A percentile compares a stretch with the other conserved stretches of the same genome.
phyloP scores from a whole-genome alignment of 1,140 invertebrate species.

The Solenopsis invicta region DNA sequence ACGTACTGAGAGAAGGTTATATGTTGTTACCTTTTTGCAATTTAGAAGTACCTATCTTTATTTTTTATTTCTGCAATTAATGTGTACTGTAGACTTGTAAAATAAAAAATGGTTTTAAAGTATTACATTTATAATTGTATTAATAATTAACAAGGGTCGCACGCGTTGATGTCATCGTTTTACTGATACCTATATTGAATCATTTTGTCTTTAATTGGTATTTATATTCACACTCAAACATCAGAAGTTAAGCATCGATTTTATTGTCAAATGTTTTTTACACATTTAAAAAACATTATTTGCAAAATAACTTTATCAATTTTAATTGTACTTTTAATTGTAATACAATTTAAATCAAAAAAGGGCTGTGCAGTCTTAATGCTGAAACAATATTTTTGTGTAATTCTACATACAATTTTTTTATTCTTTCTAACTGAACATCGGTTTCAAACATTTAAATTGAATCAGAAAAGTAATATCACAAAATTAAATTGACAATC shows the following conservation, averaged over 20 bases:
- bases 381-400: no score
- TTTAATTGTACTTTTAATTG: not conserved
- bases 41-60: not conserved
- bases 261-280: not conserved
- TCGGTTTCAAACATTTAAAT: no score
- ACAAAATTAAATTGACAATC: no score
- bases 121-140: conserved; percentile 9
- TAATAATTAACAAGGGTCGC: not conserved
- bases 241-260: not conserved
- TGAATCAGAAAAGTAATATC: no score
- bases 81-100: not conserved
- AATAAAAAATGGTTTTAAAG: not conserved
- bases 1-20: not conserved
- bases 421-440: no score
- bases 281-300: not conserved
- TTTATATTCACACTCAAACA: not conserved
- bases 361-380: no score
- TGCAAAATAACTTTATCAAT: not conserved
- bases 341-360: no score
- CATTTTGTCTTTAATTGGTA: not conserved
- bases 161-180: not conserved
- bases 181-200: not conserved
- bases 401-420: no score
- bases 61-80: conserved; percentile 5
- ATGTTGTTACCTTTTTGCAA: not conserved